These are phyloP conservation scores for Rhinella marina DNA, from an alignment of 2,797 vertebrate species.

Conservation along the genomic window DNA sequence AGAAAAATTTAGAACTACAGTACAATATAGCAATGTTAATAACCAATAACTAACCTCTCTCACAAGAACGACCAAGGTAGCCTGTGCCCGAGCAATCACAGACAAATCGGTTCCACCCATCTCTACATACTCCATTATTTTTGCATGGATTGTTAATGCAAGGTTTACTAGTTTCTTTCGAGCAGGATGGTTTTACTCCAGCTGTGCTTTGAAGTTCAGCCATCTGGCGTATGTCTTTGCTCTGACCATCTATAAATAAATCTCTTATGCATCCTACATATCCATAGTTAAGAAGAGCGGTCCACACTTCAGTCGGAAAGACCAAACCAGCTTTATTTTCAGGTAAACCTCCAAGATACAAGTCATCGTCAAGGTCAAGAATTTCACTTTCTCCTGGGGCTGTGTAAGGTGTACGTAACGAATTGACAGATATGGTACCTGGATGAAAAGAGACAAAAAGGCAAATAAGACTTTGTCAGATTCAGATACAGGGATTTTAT, in stretches of 20 bases:
- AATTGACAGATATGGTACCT: constrained; percentile 98
- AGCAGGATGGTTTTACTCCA: constrained; percentile 95
- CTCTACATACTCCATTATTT: constrained; percentile 93
- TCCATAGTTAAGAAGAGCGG: constrained; percentile 95
- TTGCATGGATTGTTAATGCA: constrained; percentile 97
- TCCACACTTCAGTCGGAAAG: constrained; percentile 98
- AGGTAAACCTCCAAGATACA: constrained; percentile 94
- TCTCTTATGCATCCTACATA: constrained; percentile 97
- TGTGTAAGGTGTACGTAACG: constrained; percentile 89
- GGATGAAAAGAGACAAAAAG: background rate
- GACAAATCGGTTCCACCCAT: constrained; percentile 97
- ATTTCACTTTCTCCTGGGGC: constrained; percentile 97
- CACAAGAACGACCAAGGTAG: constrained; percentile 92
- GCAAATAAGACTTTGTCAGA: background rate
- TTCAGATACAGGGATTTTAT: too few species aligned
- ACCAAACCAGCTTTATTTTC: constrained; percentile 93
- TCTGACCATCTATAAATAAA: constrained; percentile 97
- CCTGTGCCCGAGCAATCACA: constrained; percentile 97
- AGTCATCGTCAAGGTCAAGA: constrained; percentile 93
- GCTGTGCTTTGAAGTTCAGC: constrained; percentile 93
- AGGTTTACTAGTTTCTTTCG: constrained; percentile 92
- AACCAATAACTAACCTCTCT: constrained; percentile 84
- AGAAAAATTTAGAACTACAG: too few species aligned
- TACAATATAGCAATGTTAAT: background rate
- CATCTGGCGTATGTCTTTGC: constrained; percentile 94